These are phyloP conservation scores for Ceratina australensis DNA, from an alignment of 1,140 invertebrate genomes.

Conservation along the genomic window DNA sequence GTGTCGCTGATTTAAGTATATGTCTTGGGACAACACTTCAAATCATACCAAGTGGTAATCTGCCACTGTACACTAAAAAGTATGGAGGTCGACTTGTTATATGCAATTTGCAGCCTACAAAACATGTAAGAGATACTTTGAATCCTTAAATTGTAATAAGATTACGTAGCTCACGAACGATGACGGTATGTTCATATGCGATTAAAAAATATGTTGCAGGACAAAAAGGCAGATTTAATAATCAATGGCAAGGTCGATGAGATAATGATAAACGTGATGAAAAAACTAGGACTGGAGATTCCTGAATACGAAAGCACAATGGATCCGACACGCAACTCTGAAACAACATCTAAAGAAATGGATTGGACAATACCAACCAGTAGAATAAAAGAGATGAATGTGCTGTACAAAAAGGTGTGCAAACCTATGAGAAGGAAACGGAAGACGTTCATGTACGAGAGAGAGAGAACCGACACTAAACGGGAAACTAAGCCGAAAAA, in stretches of 20 bases:
- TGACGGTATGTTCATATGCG: neutral
- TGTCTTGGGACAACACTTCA: constrained; percentile 97
- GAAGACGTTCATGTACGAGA: constrained; percentile 77
- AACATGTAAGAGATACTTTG: constrained; percentile 87
- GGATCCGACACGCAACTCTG: constrained; percentile 84
- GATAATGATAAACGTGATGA: constrained; percentile 88
- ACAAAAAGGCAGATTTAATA: constrained; percentile 94
- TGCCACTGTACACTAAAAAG: constrained; percentile 94
- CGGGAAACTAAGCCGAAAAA: constrained; percentile 69
- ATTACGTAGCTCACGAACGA: neutral
- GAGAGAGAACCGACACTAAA: constrained; percentile 69
- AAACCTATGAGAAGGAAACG: constrained; percentile 77
- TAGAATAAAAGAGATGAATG: constrained; percentile 80
- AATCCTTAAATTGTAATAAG: neutral
- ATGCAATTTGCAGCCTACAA: constrained; percentile 98
- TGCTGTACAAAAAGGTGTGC: constrained; percentile 79
- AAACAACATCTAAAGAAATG: constrained; percentile 71
- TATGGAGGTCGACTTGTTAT: constrained; percentile 94
- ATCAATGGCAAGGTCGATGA: constrained; percentile 95
- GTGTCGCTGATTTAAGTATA: constrained; percentile 94
- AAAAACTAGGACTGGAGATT: constrained; percentile 86
- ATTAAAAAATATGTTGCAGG: constrained; percentile 81
- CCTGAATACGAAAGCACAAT: constrained; percentile 83
- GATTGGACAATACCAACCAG: constrained; percentile 83
- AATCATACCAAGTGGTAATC: constrained; percentile 97